A percentile compares a stretch with the other conserved stretches of the same genome.
Conservation (phyloP, 2,797 vertebrate species). For the Acipenser transmontanus region DNA sequence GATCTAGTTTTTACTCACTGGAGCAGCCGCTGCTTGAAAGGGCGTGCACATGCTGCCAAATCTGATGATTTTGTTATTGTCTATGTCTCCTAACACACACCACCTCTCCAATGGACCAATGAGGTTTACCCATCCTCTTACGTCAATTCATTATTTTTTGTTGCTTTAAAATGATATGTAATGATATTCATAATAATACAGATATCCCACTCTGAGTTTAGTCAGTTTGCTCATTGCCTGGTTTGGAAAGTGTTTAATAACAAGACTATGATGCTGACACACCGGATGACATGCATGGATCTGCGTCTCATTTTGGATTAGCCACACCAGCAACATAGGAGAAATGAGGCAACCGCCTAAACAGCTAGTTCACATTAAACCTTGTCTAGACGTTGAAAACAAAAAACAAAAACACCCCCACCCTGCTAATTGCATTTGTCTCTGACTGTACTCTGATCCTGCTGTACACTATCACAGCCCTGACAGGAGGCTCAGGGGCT, state of each 20-base stretch:
- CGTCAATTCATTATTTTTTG: too few species aligned
- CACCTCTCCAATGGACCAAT: conserved; percentile 9
- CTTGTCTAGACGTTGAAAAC: conserved; percentile 18
- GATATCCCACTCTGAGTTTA: too few species aligned
- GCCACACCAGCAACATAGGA: too few species aligned
- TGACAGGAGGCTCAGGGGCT: conserved; percentile 38
- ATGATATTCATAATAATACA: too few species aligned
- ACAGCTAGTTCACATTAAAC: conserved; percentile 11
- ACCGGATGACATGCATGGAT: too few species aligned
- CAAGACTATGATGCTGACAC: too few species aligned
- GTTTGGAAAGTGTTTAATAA: too few species aligned
- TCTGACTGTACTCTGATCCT: background rate
- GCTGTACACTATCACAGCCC: too few species aligned
- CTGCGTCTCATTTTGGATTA: too few species aligned
- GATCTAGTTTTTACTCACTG: conserved; percentile 1
- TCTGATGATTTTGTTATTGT: conserved; percentile 20
- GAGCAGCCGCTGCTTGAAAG: conserved; percentile 30
- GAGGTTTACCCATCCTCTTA: too few species aligned
- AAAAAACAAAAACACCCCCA: conserved; percentile 4
- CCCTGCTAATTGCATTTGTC: conserved; percentile 13
- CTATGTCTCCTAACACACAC: conserved; percentile 27
- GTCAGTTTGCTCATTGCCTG: too few species aligned
- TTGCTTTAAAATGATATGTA: too few species aligned
- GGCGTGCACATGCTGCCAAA: conserved; percentile 30
- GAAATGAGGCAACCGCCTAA: background rate